These are phyloP conservation scores for Turritopsis dohrnii DNA, from an alignment of 30 jellyfish, hydroid and myxozoan genomes.

Conservation along the genomic window DNA sequence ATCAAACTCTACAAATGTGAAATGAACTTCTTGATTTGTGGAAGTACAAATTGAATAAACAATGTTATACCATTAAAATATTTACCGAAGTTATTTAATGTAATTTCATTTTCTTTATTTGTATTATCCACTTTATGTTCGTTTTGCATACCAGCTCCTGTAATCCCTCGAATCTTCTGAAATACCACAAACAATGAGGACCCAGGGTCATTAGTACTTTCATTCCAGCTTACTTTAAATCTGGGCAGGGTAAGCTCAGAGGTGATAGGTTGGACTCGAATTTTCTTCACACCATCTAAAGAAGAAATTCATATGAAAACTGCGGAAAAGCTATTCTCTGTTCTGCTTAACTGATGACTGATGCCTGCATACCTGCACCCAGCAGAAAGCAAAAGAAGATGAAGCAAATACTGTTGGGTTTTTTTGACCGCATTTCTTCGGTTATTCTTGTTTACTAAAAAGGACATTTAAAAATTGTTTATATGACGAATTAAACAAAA, in stretches of 20 bases:
- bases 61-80: neutral
- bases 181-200: neutral
- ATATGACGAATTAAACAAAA: neutral
- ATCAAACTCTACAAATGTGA: neutral
- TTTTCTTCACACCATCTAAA: neutral
- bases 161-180: neutral
- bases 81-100: neutral
- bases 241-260: neutral
- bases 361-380: neutral
- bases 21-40: neutral
- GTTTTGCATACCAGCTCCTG: neutral
- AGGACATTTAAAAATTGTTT: neutral
- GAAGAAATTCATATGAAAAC: too few relatives aligned
- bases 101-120: neutral
- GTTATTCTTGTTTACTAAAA: neutral
- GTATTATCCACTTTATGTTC: neutral
- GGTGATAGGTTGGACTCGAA: neutral
- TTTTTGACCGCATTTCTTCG: neutral
- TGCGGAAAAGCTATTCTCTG: too few relatives aligned
- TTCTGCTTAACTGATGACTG: too few relatives aligned
- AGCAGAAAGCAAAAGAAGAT: neutral
- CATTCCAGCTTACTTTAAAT: neutral
- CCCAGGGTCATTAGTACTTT: neutral
- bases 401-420: neutral
- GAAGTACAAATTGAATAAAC: neutral